Evolutionary conservation across 2,888 invertebrate genomes (phyloP).

Genomic region (Rotaria sp.): DNA sequence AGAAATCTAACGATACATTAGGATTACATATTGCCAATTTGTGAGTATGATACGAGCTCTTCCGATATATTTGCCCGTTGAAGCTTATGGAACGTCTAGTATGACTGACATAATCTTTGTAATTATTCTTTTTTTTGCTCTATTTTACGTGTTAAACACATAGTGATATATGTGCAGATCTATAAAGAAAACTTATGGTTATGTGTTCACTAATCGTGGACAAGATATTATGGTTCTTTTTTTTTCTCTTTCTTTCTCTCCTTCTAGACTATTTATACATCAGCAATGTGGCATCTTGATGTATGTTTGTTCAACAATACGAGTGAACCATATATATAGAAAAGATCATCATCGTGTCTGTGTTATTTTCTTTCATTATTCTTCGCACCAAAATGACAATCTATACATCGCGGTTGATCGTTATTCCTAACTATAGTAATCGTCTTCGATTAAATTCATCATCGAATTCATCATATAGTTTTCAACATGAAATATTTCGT

Average conservation of each 20-base stretch:
- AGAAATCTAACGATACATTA: not conserved
- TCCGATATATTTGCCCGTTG: not conserved
- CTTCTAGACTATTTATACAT: not conserved
- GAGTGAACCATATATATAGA: not conserved
- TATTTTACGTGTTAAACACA: not conserved
- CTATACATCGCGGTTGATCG: not conserved
- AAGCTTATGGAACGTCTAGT: not conserved
- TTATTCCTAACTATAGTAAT: slow-evolving; percentile 19
- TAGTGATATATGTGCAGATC: not conserved
- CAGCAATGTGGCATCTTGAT: not conserved
- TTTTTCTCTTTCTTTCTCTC: not conserved
- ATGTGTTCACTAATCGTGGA: not conserved
- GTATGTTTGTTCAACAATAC: slow-evolving; percentile 10
- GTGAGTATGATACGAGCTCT: not conserved
- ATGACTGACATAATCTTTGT: not conserved
- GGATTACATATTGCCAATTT: not conserved
- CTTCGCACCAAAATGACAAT: not conserved
- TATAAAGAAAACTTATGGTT: not conserved
- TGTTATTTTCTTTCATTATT: not conserved
- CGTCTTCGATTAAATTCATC: not conserved
- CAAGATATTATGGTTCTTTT: not conserved
- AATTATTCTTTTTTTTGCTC: not conserved
- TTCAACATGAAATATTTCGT: not conserved
- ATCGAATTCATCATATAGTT: not conserved
- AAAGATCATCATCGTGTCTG: not conserved